Base-by-base conservation (phyloP, 2,113 vertebrate genomes). In the Notothenia rossii region DNA sequence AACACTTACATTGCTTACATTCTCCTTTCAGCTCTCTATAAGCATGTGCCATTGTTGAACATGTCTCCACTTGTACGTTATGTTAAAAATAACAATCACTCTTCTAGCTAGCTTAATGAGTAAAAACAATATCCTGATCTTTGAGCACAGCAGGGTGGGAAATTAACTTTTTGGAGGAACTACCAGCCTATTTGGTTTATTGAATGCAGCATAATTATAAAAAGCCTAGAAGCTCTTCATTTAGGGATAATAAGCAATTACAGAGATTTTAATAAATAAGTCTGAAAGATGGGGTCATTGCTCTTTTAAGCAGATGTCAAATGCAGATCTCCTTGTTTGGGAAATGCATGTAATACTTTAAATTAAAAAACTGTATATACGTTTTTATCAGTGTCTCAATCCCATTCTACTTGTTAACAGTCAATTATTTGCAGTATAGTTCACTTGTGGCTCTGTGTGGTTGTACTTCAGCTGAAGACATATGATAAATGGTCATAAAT, bases 11-110 rank as follows among this genome's bases (percentile, higher is more conserved):
- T 46, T 61, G 11, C 55, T 82, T 75, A 84, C 63, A 84, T 67
- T 89, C 78, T 87, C 56, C 12, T 50, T 64, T 87, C 72, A 73
- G 72, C 51, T 72, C 2, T 3, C 68, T 81, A 88, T 46, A 79
- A 79, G 55, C 54, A 1, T 59, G 48, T 66, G 63, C 71, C 45
- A 11, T 46, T n/a, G 40, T 67, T 70, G 55, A 78, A 62, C 67
- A 72, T 7, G 22, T 61, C 62, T 83, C 73, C 50, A 78, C 20
- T 2, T 63, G 58, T 33, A 46, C 18, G 10, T 74, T 72, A 50
- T 12, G n/a, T 43, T 25, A 66, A n/a, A n/a, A 15, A 62, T 22
- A 75, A 64, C 54, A 20, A 75, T 72, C 33, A 7, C 53, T 75
- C 45, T 72, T 49, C 33, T 6, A 51, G 48, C 13, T n/a, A 49